phyloP scores from a whole-genome alignment of 92 coral and sea anemone species.

The Parazoanthus atlanticus region DNA sequence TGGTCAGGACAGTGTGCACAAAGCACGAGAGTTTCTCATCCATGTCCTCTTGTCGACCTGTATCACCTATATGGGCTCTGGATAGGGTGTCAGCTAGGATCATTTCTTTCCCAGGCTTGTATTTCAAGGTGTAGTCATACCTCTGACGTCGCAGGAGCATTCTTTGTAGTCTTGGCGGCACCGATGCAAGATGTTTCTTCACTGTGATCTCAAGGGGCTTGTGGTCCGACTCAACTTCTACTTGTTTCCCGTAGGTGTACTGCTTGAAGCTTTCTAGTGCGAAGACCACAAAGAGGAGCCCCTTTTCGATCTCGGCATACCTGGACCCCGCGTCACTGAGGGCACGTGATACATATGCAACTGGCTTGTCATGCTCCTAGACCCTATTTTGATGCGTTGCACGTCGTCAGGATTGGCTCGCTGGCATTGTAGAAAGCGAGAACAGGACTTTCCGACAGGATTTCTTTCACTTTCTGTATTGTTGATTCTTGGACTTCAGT shows the following conservation, averaged over 20 bases:
- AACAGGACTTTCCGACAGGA: slow-evolving; percentile 37
- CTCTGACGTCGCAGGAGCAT: slow-evolving; percentile 58
- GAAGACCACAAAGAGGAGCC: slow-evolving; percentile 52
- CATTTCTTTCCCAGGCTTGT: slow-evolving; percentile 49
- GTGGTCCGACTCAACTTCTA: slow-evolving; percentile 65
- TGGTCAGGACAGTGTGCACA: no score
- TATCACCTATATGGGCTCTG: no score
- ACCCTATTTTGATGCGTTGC: slow-evolving; percentile 55
- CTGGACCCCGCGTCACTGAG: slow-evolving; percentile 57
- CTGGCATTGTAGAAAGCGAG: slow-evolving; percentile 31
- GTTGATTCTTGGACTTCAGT: slow-evolving; percentile 21
- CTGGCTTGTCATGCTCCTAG: slow-evolving; percentile 49
- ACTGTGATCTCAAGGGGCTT: slow-evolving; percentile 61
- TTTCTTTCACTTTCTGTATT: slow-evolving; percentile 5
- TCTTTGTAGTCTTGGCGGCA: slow-evolving; percentile 64
- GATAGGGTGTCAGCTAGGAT: no score
- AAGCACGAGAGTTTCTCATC: no score
- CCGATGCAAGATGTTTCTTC: slow-evolving; percentile 59
- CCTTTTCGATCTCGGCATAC: slow-evolving; percentile 60
- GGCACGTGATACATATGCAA: slow-evolving; percentile 58
- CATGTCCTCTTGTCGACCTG: no score
- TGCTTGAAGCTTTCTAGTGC: no score
- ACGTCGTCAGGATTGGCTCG: slow-evolving; percentile 23
- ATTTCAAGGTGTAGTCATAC: slow-evolving; percentile 53
- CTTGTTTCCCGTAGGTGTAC: slow-evolving; percentile 49